Evolutionary conservation across 2,113 vertebrate species (phyloP), one percentile per base, ranked within the genome.

Genomic region (Tyrannus savana): DNA sequence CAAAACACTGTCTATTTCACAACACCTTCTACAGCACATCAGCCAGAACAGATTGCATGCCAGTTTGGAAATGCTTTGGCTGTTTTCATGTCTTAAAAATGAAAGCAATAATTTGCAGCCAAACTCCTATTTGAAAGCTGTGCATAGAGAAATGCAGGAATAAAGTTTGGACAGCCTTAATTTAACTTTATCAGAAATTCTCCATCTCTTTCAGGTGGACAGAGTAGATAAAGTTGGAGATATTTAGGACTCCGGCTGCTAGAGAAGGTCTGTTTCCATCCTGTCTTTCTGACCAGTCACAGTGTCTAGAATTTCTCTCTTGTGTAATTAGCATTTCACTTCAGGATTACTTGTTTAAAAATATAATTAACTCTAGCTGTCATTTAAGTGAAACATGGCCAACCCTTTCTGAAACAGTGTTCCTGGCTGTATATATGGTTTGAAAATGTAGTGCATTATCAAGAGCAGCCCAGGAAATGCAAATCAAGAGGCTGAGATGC

Each of bases 11-110:
- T 93, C 64, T 80, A 78, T 89, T 93, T 55, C 31, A 52, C 19
- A 56, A 42, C 8, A 3, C 44, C 53, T n/a, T 87, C n/a, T 67
- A 75, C 21, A 82, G 49, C 82, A 91, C 81, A 93, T 87, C 93
- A 89, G 62, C 46, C 84, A 80, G 74, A 97, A 95, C 87, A 96
- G 85, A 92, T 89, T 97, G 93, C 46, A 73, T 50, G 56, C 37
- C 87, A 83, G 67, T 95, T 94, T 95, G 83, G 77, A 96, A 97
- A 87, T 1, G 7, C n/a, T 87, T 90, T 93, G 87, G 73, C 37
- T 87, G 42, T 92, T 96, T 69, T 50, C 41, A 77, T 88, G 19
- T 83, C 94, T 95, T 93, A 81, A 93, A 97, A 96, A 95, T 91
- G 39, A 73, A 68, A 94, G 59, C 47, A 93, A 84, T 91, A 84